These are phyloP conservation scores for Prionailurus viverrinus DNA, from an alignment of 2,113 vertebrate species.

Conservation along the genomic window DNA sequence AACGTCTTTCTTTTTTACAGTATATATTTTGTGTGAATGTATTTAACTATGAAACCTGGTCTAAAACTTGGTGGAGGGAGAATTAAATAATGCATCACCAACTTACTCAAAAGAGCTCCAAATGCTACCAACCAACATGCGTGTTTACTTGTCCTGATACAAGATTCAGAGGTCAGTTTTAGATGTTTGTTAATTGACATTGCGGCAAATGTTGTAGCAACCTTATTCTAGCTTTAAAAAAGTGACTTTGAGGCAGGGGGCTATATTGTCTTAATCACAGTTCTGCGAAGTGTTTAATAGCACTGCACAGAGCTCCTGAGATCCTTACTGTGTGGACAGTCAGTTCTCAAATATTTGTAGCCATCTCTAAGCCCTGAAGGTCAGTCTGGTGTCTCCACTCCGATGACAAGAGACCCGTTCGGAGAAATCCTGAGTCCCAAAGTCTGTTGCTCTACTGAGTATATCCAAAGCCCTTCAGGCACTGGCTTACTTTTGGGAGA, in stretches of 20 bases:
- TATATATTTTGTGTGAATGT: slow-evolving; percentile 26
- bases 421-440: background rate
- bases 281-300: background rate
- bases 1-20: background rate
- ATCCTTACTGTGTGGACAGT: background rate
- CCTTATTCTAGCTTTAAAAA: background rate
- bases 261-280: background rate
- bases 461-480: background rate
- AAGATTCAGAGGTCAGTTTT: background rate
- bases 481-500: background rate
- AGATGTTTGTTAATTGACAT: background rate
- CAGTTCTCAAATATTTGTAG: background rate
- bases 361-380: background rate
- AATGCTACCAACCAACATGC: background rate
- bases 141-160: background rate
- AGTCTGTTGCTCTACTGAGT: background rate
- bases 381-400: background rate
- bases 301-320: background rate
- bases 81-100: background rate
- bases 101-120: background rate
- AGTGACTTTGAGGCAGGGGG: background rate
- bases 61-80: background rate
- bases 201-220: background rate
- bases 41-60: slow-evolving; percentile 35
- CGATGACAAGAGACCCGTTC: background rate